Conservation (phyloP, 23 tunicate species). For the Pegea sp. region DNA sequence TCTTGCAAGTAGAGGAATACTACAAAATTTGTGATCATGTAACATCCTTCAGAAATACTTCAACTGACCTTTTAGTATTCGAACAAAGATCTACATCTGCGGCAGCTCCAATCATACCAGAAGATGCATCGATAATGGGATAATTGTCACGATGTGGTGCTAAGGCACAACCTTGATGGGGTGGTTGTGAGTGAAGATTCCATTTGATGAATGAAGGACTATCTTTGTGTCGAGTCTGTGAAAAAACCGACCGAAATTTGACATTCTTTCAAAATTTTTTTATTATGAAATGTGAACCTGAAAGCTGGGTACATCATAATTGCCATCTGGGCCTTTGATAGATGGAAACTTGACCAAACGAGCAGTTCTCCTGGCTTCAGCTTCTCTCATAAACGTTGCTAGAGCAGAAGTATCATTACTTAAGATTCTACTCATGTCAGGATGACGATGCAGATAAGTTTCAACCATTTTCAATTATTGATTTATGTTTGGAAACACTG, state of each 20-base stretch:
- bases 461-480: too few species aligned
- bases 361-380: constrained; percentile 50
- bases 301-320: constrained; percentile 92
- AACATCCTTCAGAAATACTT: too few species aligned
- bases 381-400: constrained; percentile 47
- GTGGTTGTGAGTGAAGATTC: constrained; percentile 64
- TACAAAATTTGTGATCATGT: too few species aligned
- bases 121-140: constrained; percentile 68
- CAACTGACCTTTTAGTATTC: constrained; percentile 35
- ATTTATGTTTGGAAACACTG: too few species aligned
- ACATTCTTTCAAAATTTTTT: background rate
- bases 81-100: constrained; percentile 61
- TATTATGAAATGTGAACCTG: constrained; percentile 19
- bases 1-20: too few species aligned
- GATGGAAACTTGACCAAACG: constrained; percentile 67
- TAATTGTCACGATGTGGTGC: constrained; percentile 87
- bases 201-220: constrained; percentile 77
- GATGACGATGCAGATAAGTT: constrained; percentile 50
- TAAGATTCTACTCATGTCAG: constrained; percentile 57
- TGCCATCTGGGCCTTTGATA: constrained; percentile 59
- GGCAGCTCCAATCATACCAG: constrained; percentile 73
- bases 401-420: constrained; percentile 47
- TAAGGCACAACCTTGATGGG: constrained; percentile 63
- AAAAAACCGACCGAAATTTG: too few species aligned
- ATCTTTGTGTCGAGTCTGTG: constrained; percentile 58